Evolutionary conservation across 1,140 invertebrate genomes (phyloP).

Genomic region (Nilaparvata lugens): DNA sequence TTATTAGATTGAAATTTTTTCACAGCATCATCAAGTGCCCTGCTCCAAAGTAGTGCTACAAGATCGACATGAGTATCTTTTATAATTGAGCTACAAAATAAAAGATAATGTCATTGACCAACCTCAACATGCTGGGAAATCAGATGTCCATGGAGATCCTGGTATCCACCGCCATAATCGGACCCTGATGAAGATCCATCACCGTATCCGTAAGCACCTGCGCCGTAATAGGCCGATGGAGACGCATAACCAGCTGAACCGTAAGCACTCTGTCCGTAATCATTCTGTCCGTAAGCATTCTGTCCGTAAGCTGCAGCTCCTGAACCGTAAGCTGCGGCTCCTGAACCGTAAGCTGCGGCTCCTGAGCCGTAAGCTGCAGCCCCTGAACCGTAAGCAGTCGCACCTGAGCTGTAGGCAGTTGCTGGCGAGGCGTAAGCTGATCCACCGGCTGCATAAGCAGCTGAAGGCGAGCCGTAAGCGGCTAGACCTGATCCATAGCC

Average conservation of each 20-base stretch:
- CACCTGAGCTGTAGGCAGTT: neutral
- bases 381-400: neutral
- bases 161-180: neutral
- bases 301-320: slow-evolving; percentile 4
- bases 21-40: too few relatives aligned
- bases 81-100: too few relatives aligned
- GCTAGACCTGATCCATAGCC: too few relatives aligned
- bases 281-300: neutral
- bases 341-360: neutral
- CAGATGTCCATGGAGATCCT: slow-evolving; percentile 1
- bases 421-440: neutral
- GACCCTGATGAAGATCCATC: neutral
- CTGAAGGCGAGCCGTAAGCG: too few relatives aligned
- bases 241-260: neutral
- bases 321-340: neutral
- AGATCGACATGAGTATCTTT: too few relatives aligned
- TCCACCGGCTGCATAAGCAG: neutral
- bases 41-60: too few relatives aligned
- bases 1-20: too few relatives aligned
- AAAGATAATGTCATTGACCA: too few relatives aligned
- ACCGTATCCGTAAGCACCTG: slow-evolving; percentile 6
- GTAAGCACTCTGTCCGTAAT: neutral
- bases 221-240: neutral
- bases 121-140: slow-evolving; percentile 17
- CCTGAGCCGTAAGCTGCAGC: neutral